A percentile compares a stretch with the other conserved stretches of the same genome.
Evolutionary conservation across 2,888 invertebrate genomes (phyloP).

Genomic region (Drosophila bunnanda): DNA sequence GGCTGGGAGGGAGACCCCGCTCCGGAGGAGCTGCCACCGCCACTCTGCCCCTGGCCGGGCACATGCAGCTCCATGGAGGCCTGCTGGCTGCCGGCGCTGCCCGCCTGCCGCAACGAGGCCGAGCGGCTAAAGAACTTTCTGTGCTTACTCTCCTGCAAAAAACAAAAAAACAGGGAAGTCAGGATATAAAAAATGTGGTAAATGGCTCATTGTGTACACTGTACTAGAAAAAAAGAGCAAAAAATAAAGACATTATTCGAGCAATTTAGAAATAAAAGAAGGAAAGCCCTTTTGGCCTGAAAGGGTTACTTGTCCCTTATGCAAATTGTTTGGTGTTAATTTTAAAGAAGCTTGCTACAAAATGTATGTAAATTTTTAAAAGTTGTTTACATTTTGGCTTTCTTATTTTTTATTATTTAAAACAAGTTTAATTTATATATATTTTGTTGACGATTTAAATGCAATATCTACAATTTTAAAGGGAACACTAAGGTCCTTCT

Average conservation of each 20-base stretch:
- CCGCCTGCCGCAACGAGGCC: slow-evolving; percentile 86
- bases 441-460: neutral
- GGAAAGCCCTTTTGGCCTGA: too few relatives aligned
- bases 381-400: neutral
- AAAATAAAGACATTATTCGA: neutral
- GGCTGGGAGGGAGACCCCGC: slow-evolving; percentile 43
- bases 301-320: neutral
- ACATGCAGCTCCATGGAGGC: slow-evolving; percentile 83
- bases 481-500: too few relatives aligned
- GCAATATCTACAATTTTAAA: too few relatives aligned
- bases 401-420: too few relatives aligned
- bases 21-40: slow-evolving; percentile 44
- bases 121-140: slow-evolving; percentile 86
- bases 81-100: slow-evolving; percentile 78
- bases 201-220: slow-evolving; percentile 8
- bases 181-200: slow-evolving; percentile 4
- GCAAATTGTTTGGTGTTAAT: too few relatives aligned
- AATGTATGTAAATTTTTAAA: neutral
- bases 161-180: neutral
- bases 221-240: neutral
- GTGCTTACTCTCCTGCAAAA: slow-evolving; percentile 59
- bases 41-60: slow-evolving; percentile 63
- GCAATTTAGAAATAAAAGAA: neutral
- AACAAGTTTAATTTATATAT: neutral
- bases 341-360: neutral